A percentile compares a stretch with the other conserved stretches of the same genome.
Evolutionary conservation across 2,797 vertebrate genomes (phyloP).

Genomic region (Pampus argenteus): DNA sequence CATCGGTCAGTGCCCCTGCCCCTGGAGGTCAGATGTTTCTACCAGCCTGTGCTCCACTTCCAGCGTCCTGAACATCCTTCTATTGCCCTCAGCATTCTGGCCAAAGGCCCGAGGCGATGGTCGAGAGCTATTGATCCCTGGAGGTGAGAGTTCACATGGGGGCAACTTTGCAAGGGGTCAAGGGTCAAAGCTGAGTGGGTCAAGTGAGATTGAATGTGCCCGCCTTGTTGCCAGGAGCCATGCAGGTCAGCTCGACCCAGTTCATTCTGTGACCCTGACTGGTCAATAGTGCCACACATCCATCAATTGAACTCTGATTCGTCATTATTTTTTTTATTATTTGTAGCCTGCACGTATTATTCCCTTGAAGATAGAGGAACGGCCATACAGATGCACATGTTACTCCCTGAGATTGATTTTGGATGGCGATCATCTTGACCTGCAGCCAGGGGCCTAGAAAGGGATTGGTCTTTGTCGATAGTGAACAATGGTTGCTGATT

Average conservation of each 20-base stretch:
- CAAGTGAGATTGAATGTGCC: constrained; percentile 85
- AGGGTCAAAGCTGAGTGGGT: constrained; percentile 75
- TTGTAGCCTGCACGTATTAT: constrained; percentile 54
- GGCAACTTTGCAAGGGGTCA: constrained; percentile 61
- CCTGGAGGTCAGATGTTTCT: constrained; percentile 51
- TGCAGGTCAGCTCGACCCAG: constrained; percentile 69
- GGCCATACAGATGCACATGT: constrained; percentile 55
- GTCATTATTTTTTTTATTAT: constrained; percentile 76
- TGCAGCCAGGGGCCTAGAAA: constrained; percentile 42
- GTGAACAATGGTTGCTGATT: constrained; percentile 78
- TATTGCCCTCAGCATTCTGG: constrained; percentile 3
- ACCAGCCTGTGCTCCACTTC: constrained; percentile 28
- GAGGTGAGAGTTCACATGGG: constrained; percentile 77
- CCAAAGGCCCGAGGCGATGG: constrained; percentile 67
- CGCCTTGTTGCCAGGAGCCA: constrained; percentile 74
- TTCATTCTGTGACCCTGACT: constrained; percentile 73
- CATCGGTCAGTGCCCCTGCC: constrained; percentile 47
- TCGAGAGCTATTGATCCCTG: constrained; percentile 80
- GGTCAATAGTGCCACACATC: constrained; percentile 71
- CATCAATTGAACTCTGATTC: constrained; percentile 71
- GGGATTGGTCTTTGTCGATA: constrained; percentile 67
- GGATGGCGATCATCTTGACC: constrained; percentile 77
- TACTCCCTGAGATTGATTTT: constrained; percentile 77
- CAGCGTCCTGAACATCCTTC: constrained; percentile 20
- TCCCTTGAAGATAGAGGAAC: constrained; percentile 64